Evolutionary conservation across 2,888 invertebrate genomes (phyloP), one percentile per base, ranked within the genome.

Genomic region (Lasioglossum leucozonium): DNA sequence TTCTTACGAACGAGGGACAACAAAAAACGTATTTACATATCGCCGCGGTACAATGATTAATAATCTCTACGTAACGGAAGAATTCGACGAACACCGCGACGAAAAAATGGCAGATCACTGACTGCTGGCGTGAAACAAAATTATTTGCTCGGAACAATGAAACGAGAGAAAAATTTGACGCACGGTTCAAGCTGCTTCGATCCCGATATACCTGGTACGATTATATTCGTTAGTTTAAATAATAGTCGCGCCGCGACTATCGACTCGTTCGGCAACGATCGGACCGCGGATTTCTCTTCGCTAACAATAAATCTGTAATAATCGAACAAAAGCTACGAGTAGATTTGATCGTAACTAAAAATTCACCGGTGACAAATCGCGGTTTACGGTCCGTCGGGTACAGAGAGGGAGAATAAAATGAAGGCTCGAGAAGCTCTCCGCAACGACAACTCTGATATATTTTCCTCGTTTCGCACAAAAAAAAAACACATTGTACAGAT

Each of bases 81-180:
- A 78, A 81, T 77, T 72, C 80, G 73, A 86, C 73, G 83, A 84
- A 81, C 67, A 79, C 76, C 69, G 69, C 73, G 73, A 84, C 40
- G 82, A 82, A 85, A n/a, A 87, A 83, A 87, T 85, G 88, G 79
- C 81, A 83, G 87, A 80, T 86, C 77, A 79, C 77, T 78, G 81
- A 71, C 81, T 62, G 58, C 78, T 58, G 18, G 22, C 11, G 26
- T 40, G 55, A 88, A 88, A 88, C 88, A 88, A 88, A 88, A 82
- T 81, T 65, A 79, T 77, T 67, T 30, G 58, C 47, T 1, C 67
- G 83, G 86, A 88, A 86, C 88, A 88, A 87, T 81, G 88, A 88
- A 87, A 85, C 76, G 87, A 78, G 82, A 75, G 81, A 88, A 88
- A 88, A 85, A 88, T 85, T 85, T 88, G 88, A 88, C 88, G 79